A percentile compares a stretch with the other conserved stretches of the same genome.
Conservation (phyloP, 2,888 invertebrate species). For the Carpatolechia fugitivella region DNA sequence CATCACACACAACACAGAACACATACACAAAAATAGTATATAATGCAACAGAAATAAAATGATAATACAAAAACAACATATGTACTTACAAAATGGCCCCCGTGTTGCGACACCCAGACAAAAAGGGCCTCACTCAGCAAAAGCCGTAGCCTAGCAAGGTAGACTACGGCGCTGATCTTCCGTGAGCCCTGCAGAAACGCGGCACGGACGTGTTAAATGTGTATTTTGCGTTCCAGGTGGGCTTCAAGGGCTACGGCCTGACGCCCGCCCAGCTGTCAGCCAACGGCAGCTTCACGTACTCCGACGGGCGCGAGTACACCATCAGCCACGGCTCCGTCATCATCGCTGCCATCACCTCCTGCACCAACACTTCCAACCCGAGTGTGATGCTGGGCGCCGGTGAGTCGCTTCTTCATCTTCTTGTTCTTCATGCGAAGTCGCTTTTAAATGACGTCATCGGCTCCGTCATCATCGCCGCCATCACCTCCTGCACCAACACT, state of each 20-base stretch:
- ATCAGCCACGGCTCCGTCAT: conserved; percentile 95
- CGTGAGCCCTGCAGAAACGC: too few relatives aligned
- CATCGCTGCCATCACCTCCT: conserved; percentile 98
- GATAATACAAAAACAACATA: too few relatives aligned
- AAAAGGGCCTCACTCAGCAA: too few relatives aligned
- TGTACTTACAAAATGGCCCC: too few relatives aligned
- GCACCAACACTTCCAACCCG: conserved; percentile 98
- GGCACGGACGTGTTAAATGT: too few relatives aligned
- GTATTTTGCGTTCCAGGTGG: conserved; percentile 80
- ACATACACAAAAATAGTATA: too few relatives aligned
- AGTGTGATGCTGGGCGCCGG: conserved; percentile 99
- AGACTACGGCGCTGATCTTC: too few relatives aligned
- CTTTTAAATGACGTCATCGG: too few relatives aligned
- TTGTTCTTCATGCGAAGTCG: neutral
- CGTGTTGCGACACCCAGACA: too few relatives aligned
- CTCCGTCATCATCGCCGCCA: conserved; percentile 97
- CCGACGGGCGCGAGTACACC: conserved; percentile 85
- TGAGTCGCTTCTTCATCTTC: conserved; percentile 29
- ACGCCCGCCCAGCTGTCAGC: conserved; percentile 80
- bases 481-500: conserved; percentile 99
- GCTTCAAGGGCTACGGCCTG: conserved; percentile 95
- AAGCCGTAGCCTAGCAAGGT: too few relatives aligned
- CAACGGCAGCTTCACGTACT: conserved; percentile 86
- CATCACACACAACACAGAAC: too few relatives aligned
- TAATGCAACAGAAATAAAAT: too few relatives aligned